Base-by-base conservation (phyloP, 2,888 invertebrate genomes). In the Ceriagrion tenellum region DNA sequence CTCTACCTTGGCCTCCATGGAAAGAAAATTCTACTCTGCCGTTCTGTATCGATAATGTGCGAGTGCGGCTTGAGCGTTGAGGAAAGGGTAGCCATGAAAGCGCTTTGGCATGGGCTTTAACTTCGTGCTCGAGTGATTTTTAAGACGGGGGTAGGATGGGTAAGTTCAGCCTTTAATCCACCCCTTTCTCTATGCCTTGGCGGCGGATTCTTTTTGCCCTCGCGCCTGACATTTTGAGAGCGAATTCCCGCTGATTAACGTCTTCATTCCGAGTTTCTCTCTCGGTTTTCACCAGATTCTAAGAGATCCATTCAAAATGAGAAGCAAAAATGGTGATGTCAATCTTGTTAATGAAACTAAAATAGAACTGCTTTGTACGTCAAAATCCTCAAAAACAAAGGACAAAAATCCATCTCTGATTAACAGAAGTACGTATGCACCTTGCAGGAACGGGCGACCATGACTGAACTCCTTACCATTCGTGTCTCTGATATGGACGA, bases 91-190 rank as follows among this genome's bases (percentile, higher is more conserved):
- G n/a, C 13, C 81, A 35, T 81, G 81, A 35, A 81, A 30, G 81
- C 10, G 81, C n/a, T n/a, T n/a, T n/a, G 16, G 35, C 81, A 81
- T 35, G 81, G 81, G 81, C 18, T 18, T 59, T 81, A 18, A 35
- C 35, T 81, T 35, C 81, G 81, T 35, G 81, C 81, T 81, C 81
- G 81, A 81, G 35, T 81, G 35, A 81, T 30, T 81, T 81, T n/a
- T 26, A 0, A 26, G 26, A 69, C 8, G 26, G 26, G 23, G 81
- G n/a, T n/a, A n/a, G 13, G 16, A 26, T 30, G 81, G 81, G 81
- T 35, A 35, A 18, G 30, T 81, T 81, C 35, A 10, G 35, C 81
- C 81, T 81, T 81, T 81, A 12, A 8, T 35, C 18, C 81, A 81
- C 18, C 0, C 81, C 30, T n/a, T 13, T 81, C 69, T 26, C 47